Evolutionary conservation across 2,113 vertebrate genomes (phyloP).

Genomic region (Corapipo altera): DNA sequence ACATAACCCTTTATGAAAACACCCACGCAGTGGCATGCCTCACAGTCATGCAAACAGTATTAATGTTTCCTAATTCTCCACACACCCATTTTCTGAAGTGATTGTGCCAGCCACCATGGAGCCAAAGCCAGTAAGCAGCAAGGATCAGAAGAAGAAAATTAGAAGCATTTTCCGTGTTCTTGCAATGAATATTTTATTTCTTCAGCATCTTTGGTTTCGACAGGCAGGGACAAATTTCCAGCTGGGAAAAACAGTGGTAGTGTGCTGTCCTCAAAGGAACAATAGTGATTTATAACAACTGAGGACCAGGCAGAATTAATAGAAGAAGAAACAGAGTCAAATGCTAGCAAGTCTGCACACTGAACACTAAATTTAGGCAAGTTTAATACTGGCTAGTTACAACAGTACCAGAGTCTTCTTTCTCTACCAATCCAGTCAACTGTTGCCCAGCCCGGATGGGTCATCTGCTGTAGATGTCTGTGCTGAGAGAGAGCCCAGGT

Average conservation of each 20-base stretch:
- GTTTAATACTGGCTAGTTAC: background rate
- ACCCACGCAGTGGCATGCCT: background rate
- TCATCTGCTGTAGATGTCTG: background rate
- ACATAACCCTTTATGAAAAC: background rate
- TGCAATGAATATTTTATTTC: constrained; percentile 7
- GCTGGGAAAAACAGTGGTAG: background rate
- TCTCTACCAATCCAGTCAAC: background rate
- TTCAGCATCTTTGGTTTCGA: background rate
- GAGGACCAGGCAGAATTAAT: background rate
- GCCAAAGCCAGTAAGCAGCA: background rate
- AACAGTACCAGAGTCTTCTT: background rate
- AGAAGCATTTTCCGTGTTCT: background rate
- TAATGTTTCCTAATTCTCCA: background rate
- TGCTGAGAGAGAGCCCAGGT: background rate
- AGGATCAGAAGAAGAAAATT: constrained; percentile 8
- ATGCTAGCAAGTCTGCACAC: background rate
- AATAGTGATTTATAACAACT: background rate
- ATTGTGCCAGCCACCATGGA: background rate
- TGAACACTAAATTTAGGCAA: background rate
- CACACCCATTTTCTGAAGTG: background rate
- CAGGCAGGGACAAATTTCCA: background rate
- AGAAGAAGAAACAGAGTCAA: background rate
- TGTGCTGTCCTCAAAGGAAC: background rate
- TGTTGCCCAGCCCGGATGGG: background rate
- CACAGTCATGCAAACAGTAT: background rate